Base-by-base conservation (phyloP, 2,113 vertebrate species). In the Colius striatus region DNA sequence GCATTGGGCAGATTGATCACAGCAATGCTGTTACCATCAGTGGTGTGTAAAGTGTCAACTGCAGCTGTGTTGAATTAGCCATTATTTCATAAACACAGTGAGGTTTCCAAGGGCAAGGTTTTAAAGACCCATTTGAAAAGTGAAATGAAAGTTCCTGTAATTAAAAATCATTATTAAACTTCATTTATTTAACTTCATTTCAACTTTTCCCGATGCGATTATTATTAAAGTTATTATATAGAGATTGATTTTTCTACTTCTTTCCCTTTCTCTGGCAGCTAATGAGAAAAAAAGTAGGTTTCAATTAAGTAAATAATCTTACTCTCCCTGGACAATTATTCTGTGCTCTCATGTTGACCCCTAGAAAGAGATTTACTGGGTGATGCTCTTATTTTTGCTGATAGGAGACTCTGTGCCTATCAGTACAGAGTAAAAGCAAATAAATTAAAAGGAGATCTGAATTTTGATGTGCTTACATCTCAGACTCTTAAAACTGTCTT, bases 31-130 rank as follows among this genome's bases (percentile, higher is more conserved):
- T 93, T 96, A 87, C 86, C 79, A 71, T 94, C 95, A 87, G 82
- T 92, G 85, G 38, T 96, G 86, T 93, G 93, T 90, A 82, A 96
- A 96, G 92, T 94, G 94, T 97, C 90, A 83, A 58, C 92, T 96
- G 84, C 89, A 96, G 94, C 91, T 94, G 89, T 88, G 86, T 87
- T 96, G 96, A 96, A 97, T 97, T 96, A 97, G 96, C 97, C 96
- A 96, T 95, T 95, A 87, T 94, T 95, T 93, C 75, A 82, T 95
- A 95, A 96, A 83, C 67, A 94, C 51, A 84, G 93, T 14, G 62
- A 96, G 87, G 87, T 85, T 97, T 94, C 87, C 85, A 84, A 95
- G 92, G 95, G 84, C 92, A 95, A 71, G 79, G 51, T 84, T 91
- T 93, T 84, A 89, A 92, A 91, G 92, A 95, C 86, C 60, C 67